These are phyloP conservation scores for Toxostoma redivivum DNA, from an alignment of 2,113 vertebrate species.

Conservation along the genomic window DNA sequence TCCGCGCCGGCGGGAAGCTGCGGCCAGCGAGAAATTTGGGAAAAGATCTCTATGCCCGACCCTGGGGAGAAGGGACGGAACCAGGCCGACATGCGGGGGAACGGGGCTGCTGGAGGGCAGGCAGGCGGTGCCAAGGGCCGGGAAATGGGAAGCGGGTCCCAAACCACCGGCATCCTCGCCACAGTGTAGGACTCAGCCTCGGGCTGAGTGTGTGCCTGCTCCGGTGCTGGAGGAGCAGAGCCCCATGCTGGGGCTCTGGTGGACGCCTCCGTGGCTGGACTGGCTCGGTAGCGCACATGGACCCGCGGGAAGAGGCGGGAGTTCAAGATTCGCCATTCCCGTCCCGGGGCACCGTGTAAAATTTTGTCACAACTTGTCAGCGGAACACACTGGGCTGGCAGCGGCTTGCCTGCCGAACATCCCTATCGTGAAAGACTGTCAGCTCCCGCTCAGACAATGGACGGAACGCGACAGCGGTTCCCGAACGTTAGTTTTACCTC, in stretches of 20 bases:
- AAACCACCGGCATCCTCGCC: neutral
- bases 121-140: neutral
- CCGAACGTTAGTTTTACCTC: neutral
- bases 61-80: neutral
- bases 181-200: too few relatives aligned
- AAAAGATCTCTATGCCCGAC: too few relatives aligned
- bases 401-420: neutral
- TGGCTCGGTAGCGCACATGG: rapidly evolving
- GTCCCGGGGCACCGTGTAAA: rapidly evolving
- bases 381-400: neutral
- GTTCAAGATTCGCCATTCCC: neutral
- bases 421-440: too few relatives aligned
- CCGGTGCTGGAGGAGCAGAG: neutral
- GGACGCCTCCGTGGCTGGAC: neutral
- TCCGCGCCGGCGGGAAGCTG: neutral
- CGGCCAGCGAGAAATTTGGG: neutral
- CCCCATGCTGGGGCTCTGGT: rapidly evolving
- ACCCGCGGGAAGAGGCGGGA: neutral
- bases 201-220: neutral
- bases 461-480: neutral
- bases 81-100: rapidly evolving
- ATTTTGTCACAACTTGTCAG: neutral
- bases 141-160: neutral
- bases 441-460: too few relatives aligned
- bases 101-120: too few relatives aligned